phyloP scores from a whole-genome alignment of 2,888 invertebrate species.

The Eurytoma californica region DNA sequence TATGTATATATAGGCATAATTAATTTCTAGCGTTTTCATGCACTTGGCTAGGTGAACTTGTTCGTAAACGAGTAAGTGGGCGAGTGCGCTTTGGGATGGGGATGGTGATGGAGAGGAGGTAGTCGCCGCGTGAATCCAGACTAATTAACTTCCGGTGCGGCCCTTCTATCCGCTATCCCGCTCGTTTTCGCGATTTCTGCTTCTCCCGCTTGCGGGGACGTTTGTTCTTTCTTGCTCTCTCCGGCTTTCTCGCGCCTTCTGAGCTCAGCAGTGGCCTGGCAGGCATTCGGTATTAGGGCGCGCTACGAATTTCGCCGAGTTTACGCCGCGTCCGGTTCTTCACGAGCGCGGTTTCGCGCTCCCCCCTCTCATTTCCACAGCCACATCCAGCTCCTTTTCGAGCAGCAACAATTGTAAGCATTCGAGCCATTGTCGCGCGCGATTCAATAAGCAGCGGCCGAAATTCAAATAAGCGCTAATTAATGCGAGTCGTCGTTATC shows the following conservation, averaged over 20 bases:
- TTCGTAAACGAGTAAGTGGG: conserved; percentile 2
- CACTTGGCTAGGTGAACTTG: conserved; percentile 20
- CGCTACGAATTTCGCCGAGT: conserved; percentile 32
- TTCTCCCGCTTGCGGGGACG: background rate
- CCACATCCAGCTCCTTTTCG: background rate
- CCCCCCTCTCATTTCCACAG: background rate
- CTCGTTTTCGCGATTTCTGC: conserved; percentile 1
- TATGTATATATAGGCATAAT: conserved; percentile 10
- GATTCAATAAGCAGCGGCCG: conserved; percentile 26
- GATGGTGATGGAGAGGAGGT: background rate
- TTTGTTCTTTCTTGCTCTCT: background rate
- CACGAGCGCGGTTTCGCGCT: conserved; percentile 48
- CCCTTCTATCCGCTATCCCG: background rate
- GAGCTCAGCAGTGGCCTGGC: background rate
- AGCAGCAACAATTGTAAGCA: background rate
- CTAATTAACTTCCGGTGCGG: conserved; percentile 50
- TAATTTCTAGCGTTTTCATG: conserved; percentile 6
- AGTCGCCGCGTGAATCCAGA: conserved; percentile 42
- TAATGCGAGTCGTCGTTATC: background rate
- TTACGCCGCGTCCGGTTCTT: conserved; percentile 48
- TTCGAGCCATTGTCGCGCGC: conserved; percentile 1
- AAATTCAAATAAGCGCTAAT: conserved; percentile 32
- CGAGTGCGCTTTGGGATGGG: background rate
- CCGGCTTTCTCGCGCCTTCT: background rate
- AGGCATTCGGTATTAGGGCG: conserved; percentile 14